Base-by-base conservation (phyloP, 1,140 invertebrate genomes). In the Pseudomyrmex cubaensis region DNA sequence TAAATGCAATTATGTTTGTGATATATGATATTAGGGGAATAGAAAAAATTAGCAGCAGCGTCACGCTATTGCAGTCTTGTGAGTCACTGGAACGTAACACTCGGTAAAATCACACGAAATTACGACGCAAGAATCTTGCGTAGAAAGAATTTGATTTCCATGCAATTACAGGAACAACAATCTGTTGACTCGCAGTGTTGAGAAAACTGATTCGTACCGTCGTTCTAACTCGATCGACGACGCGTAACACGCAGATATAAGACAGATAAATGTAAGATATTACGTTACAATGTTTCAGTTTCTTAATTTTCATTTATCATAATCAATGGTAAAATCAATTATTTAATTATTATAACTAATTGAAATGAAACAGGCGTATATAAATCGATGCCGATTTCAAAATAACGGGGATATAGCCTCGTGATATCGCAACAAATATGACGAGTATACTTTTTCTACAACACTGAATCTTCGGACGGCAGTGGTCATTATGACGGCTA, bases 11-110 rank as follows among this genome's bases (percentile, higher is more conserved):
- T 25, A 59, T 66, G 52, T 48, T 82, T 46, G 46, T 56, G 67
- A 82, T 72, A 82, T 66, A 61, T 54, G 25, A 17, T 20, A n/a
- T 50, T 56, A n/a, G 15, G 12, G 12, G n/a, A 10, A 70, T 56
- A n/a, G 17, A 22, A 15, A 17, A 12, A 72, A 20, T 63, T 76
- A 63, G 59, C 25, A 72, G 35, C 54, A 83, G 66, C 64, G 86
- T 89, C 87, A 88, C 87, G 87, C 87, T 84, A 87, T 66, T 87
- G 86, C 85, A 22, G 82, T 50, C 70, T 76, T 66, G 54, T 61
- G 69, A 87, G 75, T 87, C 82, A 87, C 63, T 87, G 35, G 63
- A 84, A 87, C 86, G 80, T 62, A 64, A 61, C 64, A 57, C 17
- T 10, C 7, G 12, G 63, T 77, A 86, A 83, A 84, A 87, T 73